A percentile compares a stretch with the other conserved stretches of the same genome.
These are phyloP conservation scores for Tipula vernalis DNA, from an alignment of 2,888 invertebrate species.

Conservation along the genomic window DNA sequence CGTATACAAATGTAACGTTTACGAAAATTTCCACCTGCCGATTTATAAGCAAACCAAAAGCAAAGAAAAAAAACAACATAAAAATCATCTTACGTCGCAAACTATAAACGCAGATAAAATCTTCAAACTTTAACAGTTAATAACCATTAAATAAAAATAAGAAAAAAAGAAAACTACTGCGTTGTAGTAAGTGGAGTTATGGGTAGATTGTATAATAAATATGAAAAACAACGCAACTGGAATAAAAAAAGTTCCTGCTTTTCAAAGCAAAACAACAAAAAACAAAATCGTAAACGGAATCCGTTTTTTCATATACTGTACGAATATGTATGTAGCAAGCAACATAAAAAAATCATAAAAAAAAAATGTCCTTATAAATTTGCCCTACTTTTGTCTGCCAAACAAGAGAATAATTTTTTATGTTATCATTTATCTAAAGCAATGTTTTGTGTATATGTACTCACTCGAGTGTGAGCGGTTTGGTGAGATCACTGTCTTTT, in stretches of 20 bases:
- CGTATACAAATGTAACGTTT: no score
- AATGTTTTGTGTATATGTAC: not conserved
- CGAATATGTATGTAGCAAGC: not conserved
- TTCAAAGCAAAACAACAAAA: not conserved
- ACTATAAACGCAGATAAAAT: not conserved
- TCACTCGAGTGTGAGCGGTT: not conserved
- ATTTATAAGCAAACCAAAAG: not conserved
- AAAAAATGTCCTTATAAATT: not conserved
- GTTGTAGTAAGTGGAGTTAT: not conserved
- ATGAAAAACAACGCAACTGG: not conserved
- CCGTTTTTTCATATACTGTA: not conserved
- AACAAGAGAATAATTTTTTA: not conserved
- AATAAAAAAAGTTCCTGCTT: not conserved
- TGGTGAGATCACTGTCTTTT: not conserved
- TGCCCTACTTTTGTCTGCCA: not conserved
- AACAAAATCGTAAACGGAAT: not conserved
- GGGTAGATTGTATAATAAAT: not conserved
- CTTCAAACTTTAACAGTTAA: not conserved
- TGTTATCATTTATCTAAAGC: not conserved
- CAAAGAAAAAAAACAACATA: not conserved
- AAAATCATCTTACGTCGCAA: not conserved
- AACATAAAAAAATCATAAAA: not conserved
- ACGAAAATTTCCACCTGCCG: not conserved
- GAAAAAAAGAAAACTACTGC: no score
- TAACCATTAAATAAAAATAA: not conserved